These are phyloP conservation scores for Colistium nudipinnis DNA, from an alignment of 2,113 vertebrate genomes.

Conservation along the genomic window DNA sequence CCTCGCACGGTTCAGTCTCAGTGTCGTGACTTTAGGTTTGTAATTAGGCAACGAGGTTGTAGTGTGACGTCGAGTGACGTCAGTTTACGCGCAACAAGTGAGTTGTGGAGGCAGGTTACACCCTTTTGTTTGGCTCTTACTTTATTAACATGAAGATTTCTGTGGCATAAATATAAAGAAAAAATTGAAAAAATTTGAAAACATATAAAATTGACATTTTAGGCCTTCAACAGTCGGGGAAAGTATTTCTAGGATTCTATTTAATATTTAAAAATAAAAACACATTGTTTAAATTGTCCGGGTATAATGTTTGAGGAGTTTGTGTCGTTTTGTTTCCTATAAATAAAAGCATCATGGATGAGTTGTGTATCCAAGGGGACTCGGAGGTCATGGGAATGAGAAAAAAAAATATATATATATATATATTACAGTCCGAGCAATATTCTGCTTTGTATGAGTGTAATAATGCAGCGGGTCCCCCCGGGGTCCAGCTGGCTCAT, in stretches of 20 bases:
- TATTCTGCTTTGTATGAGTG: not conserved
- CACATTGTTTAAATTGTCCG: not conserved
- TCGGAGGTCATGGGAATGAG: slow-evolving; percentile 1
- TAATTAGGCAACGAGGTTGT: not conserved
- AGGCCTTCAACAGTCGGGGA: no score
- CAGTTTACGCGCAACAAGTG: not conserved
- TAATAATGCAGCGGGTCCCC: slow-evolving; percentile 30
- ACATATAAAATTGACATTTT: no score
- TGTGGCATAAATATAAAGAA: no score
- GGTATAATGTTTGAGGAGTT: not conserved
- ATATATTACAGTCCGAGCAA: not conserved
- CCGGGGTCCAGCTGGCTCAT: not conserved
- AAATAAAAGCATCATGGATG: no score
- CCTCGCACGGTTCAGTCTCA: not conserved
- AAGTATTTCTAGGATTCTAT: no score
- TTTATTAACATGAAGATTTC: no score
- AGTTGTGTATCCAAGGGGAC: slow-evolving; percentile 23
- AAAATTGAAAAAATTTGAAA: no score
- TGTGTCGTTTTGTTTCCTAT: not conserved
- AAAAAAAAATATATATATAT: not conserved
- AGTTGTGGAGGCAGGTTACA: not conserved
- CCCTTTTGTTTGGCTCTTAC: no score
- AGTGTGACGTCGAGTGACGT: not conserved
- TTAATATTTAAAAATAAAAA: no score
- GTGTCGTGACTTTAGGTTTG: not conserved